Evolutionary conservation across 1,140 invertebrate genomes (phyloP), one percentile per base, ranked within the genome.

Genomic region (Carposina sasakii): DNA sequence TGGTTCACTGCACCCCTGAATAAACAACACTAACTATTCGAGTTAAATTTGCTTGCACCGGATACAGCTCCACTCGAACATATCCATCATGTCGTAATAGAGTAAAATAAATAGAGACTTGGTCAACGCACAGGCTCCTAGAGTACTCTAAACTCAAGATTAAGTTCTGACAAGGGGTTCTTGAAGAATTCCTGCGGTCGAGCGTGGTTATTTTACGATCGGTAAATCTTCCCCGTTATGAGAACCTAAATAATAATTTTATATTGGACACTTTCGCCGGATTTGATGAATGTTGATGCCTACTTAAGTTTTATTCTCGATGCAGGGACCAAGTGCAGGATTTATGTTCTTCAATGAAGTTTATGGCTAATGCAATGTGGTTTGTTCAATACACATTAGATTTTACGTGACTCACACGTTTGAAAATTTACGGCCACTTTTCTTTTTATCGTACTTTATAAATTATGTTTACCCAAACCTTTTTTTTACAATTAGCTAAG

Each of bases 1-100:
- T 83, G 69, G 79, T 83, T 83, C 77, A 83, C 28, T 83, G 79
- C 77, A 83, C 79, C 74, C 72, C 76, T 76, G 72, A 77, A 76
- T 81, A 83, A 83, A 83, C 79, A 83, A 60, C 64, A 54, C n/a
- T n/a, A n/a, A n/a, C 71, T 79, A 76, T 77, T 74, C 54, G 67
- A 76, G 74, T 76, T 79, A 81, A 83, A 79, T 79, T 81, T 76
- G 76, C 79, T 76, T 72, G 70, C 67, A 71, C 76, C 79, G 76
- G 77, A 81, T 76, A 78, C 71, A 66, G 66, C 67, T 67, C 67
- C 76, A 76, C 76, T 83, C 68, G 76, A 81, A 78, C 62, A 52
- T 57, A 76, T 78, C 76, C 71, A 76, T 74, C 77, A 69, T 69
- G 60, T 48, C 6, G 24, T 28, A 28, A 12, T 28, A 6, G 24